These are phyloP conservation scores for Cosmorhoe ocellata DNA, from an alignment of 2,888 invertebrate genomes.

Conservation along the genomic window DNA sequence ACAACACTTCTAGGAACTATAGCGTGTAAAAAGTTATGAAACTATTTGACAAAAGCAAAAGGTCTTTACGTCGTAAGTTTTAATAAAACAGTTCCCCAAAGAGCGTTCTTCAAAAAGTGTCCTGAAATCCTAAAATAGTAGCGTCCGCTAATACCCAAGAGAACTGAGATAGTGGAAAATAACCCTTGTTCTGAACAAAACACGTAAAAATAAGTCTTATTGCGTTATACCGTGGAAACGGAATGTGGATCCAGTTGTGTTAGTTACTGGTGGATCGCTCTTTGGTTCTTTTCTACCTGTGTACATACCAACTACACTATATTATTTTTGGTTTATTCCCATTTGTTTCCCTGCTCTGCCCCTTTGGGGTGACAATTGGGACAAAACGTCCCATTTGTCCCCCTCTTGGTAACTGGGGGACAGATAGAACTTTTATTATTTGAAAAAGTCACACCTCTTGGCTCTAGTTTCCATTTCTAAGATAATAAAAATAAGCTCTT, in stretches of 20 bases:
- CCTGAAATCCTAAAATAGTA: constrained; percentile 26
- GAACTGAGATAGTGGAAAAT: constrained; percentile 22
- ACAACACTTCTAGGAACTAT: too few species aligned
- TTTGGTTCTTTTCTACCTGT: not conserved
- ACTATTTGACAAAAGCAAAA: constrained; percentile 8
- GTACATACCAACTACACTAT: too few species aligned
- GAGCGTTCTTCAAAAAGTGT: constrained; percentile 35
- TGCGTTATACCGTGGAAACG: not conserved
- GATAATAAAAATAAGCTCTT: too few species aligned
- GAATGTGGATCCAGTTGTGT: not conserved
- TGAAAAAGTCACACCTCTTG: too few species aligned
- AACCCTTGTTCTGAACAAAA: constrained; percentile 20
- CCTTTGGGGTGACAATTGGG: too few species aligned
- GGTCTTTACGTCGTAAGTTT: constrained; percentile 22
- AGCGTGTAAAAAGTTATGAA: not conserved
- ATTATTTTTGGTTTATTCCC: too few species aligned
- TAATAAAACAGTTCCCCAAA: constrained; percentile 34
- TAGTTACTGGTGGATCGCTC: not conserved
- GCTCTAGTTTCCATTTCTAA: too few species aligned
- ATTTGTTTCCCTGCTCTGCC: too few species aligned
- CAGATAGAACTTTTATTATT: too few species aligned
- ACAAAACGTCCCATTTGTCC: too few species aligned
- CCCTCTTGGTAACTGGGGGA: too few species aligned
- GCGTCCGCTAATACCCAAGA: constrained; percentile 33
- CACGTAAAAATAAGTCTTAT: constrained; percentile 12